Conservation (phyloP, 2,797 vertebrate genomes). For the Tragelaphus oryx region DNA sequence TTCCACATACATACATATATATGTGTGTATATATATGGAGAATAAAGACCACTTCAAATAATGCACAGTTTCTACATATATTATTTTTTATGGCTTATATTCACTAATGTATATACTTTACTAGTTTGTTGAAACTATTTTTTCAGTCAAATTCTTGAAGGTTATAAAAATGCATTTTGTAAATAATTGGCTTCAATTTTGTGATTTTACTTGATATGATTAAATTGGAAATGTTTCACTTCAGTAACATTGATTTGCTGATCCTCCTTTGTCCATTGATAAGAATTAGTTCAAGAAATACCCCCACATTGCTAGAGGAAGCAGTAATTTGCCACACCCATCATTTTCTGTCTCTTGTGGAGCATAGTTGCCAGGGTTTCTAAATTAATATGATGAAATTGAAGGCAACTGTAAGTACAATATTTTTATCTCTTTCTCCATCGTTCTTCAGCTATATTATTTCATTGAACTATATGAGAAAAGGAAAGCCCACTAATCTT, state of each 20-base stretch:
- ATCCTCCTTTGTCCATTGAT: constrained; percentile 48
- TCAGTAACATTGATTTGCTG: constrained; percentile 59
- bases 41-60: not conserved
- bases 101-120: not conserved
- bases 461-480: constrained; percentile 12
- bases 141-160: not conserved
- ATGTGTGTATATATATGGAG: not conserved
- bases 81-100: not conserved
- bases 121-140: constrained; percentile 17
- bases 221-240: constrained; percentile 54
- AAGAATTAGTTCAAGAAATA: constrained; percentile 55
- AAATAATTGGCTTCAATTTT: constrained; percentile 56
- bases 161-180: constrained; percentile 44
- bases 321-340: constrained; percentile 59
- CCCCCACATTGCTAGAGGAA: constrained; percentile 20
- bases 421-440: constrained; percentile 43
- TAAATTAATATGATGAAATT: constrained; percentile 67
- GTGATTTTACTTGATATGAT: constrained; percentile 42
- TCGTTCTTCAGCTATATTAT: constrained; percentile 40
- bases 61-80: not conserved
- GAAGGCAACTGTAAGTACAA: constrained; percentile 65
- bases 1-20: not conserved
- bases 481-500: constrained; percentile 40
- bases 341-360: constrained; percentile 60
- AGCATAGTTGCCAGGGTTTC: constrained; percentile 30